Base-by-base conservation (phyloP, 2,888 invertebrate species). In the Microplitis deprimator region DNA sequence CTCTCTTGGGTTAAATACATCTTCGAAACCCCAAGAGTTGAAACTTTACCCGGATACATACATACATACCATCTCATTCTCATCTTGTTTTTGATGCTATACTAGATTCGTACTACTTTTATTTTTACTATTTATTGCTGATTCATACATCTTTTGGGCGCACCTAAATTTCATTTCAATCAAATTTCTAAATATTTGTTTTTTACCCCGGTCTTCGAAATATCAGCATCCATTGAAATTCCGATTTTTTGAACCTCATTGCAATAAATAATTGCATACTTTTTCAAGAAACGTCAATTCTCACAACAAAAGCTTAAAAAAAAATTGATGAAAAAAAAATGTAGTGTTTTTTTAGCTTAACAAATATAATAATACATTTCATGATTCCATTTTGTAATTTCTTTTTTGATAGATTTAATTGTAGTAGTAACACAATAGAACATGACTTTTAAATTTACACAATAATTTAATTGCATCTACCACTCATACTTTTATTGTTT, bases 391-490 rank as follows among this genome's bases (percentile, higher is more conserved):
- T 70, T 70, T 29, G 20, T 73, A 29, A 29, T 20, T 73, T 13
- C 17, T 50, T 64, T 41, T 64, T 65, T 20, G 40, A 20, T 41
- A 50, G 61, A 73, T 60, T 29, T 41, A 65, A 62, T 62, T 64
- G 72, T 20, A 68, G 64, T 61, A 38, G 41, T 76, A 77, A 75
- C 72, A 79, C 77, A 80, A 82, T 82, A 68, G 77, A 73, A 73
- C 77, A 75, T 77, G 79, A 79, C 78, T 81, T 82, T 81, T 81
- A 80, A 74, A 82, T 82, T 79, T 77, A 78, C 76, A 77, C 73
- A 79, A 80, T 79, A 81, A 81, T 80, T 78, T 79, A 81, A 80
- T 80, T 79, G 75, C 79, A 65, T 77, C 77, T 73, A 41, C 78
- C 79, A 78, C 73, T 78, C 73, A 79, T 79, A 73, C 77, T 79